These are phyloP conservation scores for Florisuga fusca DNA, from an alignment of 2,797 vertebrate species.

Conservation along the genomic window DNA sequence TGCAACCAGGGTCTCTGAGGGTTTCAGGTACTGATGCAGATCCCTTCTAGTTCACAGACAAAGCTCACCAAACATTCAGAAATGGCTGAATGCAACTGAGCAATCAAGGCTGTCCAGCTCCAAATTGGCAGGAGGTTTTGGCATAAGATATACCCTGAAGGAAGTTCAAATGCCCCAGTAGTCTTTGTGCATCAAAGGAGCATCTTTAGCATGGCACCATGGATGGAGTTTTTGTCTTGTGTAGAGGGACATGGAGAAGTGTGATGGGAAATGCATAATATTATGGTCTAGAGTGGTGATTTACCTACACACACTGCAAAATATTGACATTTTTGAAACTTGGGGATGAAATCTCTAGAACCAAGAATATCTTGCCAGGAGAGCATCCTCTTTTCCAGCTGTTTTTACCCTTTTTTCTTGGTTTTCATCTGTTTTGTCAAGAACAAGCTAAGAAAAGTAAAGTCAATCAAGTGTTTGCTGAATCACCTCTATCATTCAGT, in stretches of 20 bases:
- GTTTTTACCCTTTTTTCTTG: not conserved
- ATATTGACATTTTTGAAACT: not conserved
- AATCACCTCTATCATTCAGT: not conserved
- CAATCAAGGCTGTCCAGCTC: not conserved
- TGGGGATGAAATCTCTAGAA: not conserved
- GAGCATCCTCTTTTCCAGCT: not conserved
- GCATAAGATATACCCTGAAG: not conserved
- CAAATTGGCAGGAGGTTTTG: not conserved
- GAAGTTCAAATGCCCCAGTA: not conserved
- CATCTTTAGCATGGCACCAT: not conserved
- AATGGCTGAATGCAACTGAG: not conserved
- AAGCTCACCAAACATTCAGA: not conserved
- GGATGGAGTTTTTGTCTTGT: not conserved
- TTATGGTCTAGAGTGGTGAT: not conserved
- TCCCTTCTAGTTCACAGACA: not conserved
- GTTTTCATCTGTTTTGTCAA: slow-evolving; percentile 4
- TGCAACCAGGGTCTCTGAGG: not conserved
- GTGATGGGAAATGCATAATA: accelerated
- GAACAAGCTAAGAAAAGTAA: slow-evolving; percentile 24
- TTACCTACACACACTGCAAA: not conserved
- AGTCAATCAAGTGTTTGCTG: not conserved
- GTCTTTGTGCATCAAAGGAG: not conserved
- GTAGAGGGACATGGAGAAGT: not conserved
- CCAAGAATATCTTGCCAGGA: not conserved
- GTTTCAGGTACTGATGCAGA: not conserved